phyloP scores from a whole-genome alignment of 2,797 vertebrate genomes.

The Falco novaeseelandiae region DNA sequence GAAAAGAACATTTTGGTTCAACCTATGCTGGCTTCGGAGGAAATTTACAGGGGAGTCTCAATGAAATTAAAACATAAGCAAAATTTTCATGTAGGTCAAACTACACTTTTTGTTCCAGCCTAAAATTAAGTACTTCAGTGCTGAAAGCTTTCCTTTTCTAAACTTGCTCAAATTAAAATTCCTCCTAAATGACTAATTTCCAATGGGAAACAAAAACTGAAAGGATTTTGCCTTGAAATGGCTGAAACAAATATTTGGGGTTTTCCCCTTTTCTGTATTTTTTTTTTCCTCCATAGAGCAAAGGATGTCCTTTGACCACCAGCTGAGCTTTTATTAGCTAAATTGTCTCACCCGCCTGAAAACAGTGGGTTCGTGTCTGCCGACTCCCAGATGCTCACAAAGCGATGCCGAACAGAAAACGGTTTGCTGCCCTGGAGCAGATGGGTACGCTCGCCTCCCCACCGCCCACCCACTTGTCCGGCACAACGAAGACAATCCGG shows the following conservation, averaged over 20 bases:
- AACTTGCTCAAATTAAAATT: neutral
- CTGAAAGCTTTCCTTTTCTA: neutral
- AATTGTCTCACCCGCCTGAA: neutral
- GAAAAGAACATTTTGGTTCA: neutral
- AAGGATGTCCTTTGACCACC: neutral
- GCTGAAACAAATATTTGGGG: neutral
- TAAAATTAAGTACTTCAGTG: neutral
- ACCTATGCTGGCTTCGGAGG: neutral
- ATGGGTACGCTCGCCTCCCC: neutral
- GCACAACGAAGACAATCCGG: neutral
- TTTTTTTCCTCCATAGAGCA: neutral
- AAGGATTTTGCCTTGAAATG: neutral
- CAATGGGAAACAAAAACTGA: neutral
- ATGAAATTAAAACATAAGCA: neutral
- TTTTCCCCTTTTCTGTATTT: neutral
- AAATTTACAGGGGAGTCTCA: neutral
- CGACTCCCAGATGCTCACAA: neutral
- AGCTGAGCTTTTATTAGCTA: neutral
- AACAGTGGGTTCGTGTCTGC: neutral
- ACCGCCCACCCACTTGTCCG: neutral
- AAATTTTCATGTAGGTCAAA: neutral
- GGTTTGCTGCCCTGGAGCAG: neutral
- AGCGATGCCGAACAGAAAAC: neutral
- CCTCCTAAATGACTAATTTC: neutral
- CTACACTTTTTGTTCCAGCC: neutral